Conservation (phyloP, 2,113 vertebrate genomes). For the Lamprotornis superbus region DNA sequence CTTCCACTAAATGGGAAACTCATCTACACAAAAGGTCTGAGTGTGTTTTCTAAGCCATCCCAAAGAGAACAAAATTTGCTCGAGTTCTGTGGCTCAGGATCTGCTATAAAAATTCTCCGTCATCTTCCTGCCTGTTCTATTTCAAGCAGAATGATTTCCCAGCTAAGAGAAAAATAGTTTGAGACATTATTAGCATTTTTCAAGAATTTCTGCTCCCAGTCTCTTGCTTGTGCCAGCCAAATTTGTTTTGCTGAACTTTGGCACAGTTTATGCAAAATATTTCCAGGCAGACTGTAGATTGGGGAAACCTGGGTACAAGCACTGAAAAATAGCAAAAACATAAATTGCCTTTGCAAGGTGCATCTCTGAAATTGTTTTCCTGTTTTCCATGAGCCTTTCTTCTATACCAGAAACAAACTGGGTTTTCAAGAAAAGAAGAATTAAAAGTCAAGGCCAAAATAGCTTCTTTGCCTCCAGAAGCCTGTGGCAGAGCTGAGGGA, state of each 20-base stretch:
- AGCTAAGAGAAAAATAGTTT: conserved; percentile 51
- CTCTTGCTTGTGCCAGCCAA: conserved; percentile 35
- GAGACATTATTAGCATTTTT: conserved; percentile 66
- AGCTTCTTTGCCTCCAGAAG: not conserved
- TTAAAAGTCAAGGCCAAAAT: not conserved
- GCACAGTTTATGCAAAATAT: not conserved
- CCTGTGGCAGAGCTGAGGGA: not conserved
- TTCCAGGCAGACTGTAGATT: not conserved
- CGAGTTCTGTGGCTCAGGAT: not conserved
- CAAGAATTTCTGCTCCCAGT: conserved; percentile 42
- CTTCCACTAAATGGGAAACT: not conserved
- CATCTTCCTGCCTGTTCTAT: not conserved
- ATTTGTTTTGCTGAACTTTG: conserved; percentile 42
- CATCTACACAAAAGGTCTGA: not conserved
- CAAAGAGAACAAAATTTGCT: not conserved
- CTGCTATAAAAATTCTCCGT: not conserved
- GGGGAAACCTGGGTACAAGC: not conserved
- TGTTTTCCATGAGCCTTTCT: not conserved
- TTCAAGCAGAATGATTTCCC: conserved; percentile 56
- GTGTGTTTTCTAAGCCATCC: not conserved
- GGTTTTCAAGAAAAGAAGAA: not conserved
- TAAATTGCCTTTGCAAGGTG: not conserved
- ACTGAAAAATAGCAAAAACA: not conserved
- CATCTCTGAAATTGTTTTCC: not conserved
- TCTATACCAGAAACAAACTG: not conserved